A percentile compares a stretch with the other conserved stretches of the same genome.
phyloP scores from a whole-genome alignment of 2,113 vertebrate species.

The Etia nguti region DNA sequence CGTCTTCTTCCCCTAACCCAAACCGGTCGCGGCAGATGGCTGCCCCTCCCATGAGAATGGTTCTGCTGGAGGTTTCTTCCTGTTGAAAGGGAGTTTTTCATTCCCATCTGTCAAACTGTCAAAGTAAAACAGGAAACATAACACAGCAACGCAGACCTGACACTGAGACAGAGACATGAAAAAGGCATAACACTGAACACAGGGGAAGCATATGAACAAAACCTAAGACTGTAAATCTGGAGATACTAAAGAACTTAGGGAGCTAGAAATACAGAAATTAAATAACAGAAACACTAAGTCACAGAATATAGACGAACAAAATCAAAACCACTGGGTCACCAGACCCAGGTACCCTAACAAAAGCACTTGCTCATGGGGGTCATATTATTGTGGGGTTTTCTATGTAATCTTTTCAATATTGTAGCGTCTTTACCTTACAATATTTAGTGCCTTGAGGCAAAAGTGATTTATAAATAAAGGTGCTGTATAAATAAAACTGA shows the following conservation, averaged over 20 bases:
- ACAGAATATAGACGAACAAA: background rate
- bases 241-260: background rate
- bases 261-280: background rate
- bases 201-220: background rate
- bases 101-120: background rate
- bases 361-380: background rate
- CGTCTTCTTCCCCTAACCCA: background rate
- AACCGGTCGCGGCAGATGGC: background rate
- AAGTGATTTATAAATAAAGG: background rate
- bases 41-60: background rate
- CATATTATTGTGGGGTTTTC: background rate
- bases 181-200: background rate
- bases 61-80: background rate
- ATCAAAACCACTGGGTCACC: background rate
- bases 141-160: accelerated
- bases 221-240: background rate
- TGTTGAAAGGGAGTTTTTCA: background rate
- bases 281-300: no score
- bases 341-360: background rate
- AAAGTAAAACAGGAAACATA: background rate
- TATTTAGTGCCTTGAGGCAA: background rate
- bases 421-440: accelerated
- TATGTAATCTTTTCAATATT: background rate
- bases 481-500: accelerated
- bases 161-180: background rate